Percentiles rank a stretch among this genome's conserved stretches.
Evolutionary conservation across 1,140 invertebrate genomes (phyloP).

Genomic region (Drosophila arawakana): DNA sequence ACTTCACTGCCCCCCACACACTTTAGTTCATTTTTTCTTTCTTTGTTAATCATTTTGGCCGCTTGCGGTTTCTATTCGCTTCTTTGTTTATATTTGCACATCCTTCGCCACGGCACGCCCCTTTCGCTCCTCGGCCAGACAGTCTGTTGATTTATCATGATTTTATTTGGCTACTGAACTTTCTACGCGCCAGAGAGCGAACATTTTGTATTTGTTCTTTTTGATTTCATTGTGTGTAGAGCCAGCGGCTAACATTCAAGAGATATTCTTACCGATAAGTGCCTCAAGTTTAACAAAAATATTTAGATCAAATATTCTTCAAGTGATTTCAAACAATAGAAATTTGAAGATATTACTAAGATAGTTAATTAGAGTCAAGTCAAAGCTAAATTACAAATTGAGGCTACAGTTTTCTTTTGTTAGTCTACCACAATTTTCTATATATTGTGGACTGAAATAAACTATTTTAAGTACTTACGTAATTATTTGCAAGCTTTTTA

Average conservation of each 20-base stretch:
- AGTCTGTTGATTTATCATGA: slow-evolving; percentile 76
- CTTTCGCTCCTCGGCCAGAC: not conserved
- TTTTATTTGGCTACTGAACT: slow-evolving; percentile 73
- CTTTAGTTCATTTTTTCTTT: not conserved
- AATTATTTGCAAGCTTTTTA: too few relatives aligned
- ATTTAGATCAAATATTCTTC: slow-evolving; percentile 10
- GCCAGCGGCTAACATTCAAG: slow-evolving; percentile 31
- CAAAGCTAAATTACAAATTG: too few relatives aligned
- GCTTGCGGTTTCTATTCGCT: slow-evolving; percentile 63
- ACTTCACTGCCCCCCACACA: slow-evolving; percentile 17
- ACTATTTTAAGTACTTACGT: too few relatives aligned
- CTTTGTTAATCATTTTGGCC: slow-evolving; percentile 71
- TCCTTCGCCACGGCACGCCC: slow-evolving; percentile 3
- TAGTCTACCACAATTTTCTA: too few relatives aligned
- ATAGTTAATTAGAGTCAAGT: too few relatives aligned
- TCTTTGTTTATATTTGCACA: slow-evolving; percentile 72
- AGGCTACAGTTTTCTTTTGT: too few relatives aligned
- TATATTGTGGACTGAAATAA: too few relatives aligned
- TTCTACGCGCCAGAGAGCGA: slow-evolving; percentile 14
- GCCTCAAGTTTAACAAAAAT: slow-evolving; percentile 13
- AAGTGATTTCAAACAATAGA: not conserved
- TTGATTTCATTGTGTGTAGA: slow-evolving; percentile 31
- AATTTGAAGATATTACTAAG: too few relatives aligned
- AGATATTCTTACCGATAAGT: slow-evolving; percentile 21
- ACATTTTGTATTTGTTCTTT: slow-evolving; percentile 61